phyloP scores from a whole-genome alignment of 2,797 vertebrate species.

The Chiroxiphia lanceolata region DNA sequence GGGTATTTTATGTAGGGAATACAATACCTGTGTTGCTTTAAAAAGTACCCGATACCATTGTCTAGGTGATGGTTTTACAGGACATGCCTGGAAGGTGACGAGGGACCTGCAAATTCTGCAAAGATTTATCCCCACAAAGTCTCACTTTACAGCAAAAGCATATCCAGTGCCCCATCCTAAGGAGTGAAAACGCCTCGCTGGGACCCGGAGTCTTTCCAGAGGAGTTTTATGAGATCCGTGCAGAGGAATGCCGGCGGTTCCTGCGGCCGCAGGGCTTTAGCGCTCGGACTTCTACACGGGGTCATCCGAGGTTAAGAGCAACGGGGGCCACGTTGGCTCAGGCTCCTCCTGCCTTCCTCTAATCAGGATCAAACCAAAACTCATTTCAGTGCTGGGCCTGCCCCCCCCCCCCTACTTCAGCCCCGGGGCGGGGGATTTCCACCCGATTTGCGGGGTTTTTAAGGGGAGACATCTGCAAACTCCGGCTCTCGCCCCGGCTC shows the following conservation, averaged over 20 bases:
- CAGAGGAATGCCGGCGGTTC: rapidly evolving
- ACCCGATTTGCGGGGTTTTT: background rate
- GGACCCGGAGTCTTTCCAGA: background rate
- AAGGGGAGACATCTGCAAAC: background rate
- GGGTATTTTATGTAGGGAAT: background rate
- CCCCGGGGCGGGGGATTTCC: background rate
- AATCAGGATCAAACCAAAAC: background rate
- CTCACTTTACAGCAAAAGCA: background rate
- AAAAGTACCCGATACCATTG: background rate
- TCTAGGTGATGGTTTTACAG: background rate
- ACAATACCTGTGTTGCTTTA: background rate
- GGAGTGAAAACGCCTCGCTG: background rate
- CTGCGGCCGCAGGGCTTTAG: background rate
- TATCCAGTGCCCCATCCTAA: no score
- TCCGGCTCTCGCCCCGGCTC: background rate
- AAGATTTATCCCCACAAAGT: background rate
- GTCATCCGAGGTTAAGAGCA: background rate
- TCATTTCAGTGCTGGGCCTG: background rate
- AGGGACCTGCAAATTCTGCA: background rate
- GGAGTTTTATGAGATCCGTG: background rate
- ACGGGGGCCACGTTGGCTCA: background rate
- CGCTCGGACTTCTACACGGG: background rate
- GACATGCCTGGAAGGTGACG: rapidly evolving
- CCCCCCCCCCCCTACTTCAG: background rate
- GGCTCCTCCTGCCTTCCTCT: background rate